These are phyloP conservation scores for Heliconius ethilla DNA, from an alignment of 2,888 invertebrate genomes.

Conservation along the genomic window DNA sequence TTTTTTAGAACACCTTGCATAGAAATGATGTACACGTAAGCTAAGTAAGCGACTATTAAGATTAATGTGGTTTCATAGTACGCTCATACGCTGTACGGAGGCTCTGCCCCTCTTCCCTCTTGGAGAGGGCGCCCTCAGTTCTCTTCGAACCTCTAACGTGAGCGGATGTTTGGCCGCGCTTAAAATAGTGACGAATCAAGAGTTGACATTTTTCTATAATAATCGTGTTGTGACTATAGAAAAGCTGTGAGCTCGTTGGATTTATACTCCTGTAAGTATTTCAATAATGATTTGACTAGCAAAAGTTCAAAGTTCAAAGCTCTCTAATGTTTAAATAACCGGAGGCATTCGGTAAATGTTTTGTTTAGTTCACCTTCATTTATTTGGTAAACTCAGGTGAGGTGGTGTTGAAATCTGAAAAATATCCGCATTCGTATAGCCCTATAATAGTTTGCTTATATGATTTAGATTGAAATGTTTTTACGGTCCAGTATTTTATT, in stretches of 20 bases:
- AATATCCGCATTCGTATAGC: slow-evolving; percentile 17
- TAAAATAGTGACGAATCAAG: slow-evolving; percentile 57
- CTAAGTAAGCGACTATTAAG: slow-evolving; percentile 58
- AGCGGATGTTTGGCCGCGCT: slow-evolving; percentile 56
- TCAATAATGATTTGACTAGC: slow-evolving; percentile 46
- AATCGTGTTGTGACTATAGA: slow-evolving; percentile 70
- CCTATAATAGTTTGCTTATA: slow-evolving; percentile 25
- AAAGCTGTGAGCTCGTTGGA: slow-evolving; percentile 62
- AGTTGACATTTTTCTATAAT: slow-evolving; percentile 61
- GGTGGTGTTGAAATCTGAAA: slow-evolving; percentile 10
- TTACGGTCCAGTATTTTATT: slow-evolving; percentile 24
- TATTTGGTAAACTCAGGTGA: slow-evolving; percentile 23
- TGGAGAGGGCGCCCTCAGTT: slow-evolving; percentile 68
- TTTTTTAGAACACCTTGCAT: slow-evolving; percentile 1
- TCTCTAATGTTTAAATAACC: slow-evolving; percentile 59
- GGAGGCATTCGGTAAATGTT: slow-evolving; percentile 46
- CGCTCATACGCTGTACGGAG: slow-evolving; percentile 55
- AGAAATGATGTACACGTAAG: slow-evolving; percentile 59
- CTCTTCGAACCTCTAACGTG: slow-evolving; percentile 59
- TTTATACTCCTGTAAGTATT: slow-evolving; percentile 70
- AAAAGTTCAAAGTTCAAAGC: slow-evolving; percentile 60
- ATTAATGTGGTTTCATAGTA: slow-evolving; percentile 50
- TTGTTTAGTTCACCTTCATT: slow-evolving; percentile 35
- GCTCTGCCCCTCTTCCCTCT: slow-evolving; percentile 69
- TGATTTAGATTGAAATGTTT: slow-evolving; percentile 24